These are phyloP conservation scores for Carollia perspicillata DNA, from an alignment of 2,113 vertebrate species.

Conservation along the genomic window DNA sequence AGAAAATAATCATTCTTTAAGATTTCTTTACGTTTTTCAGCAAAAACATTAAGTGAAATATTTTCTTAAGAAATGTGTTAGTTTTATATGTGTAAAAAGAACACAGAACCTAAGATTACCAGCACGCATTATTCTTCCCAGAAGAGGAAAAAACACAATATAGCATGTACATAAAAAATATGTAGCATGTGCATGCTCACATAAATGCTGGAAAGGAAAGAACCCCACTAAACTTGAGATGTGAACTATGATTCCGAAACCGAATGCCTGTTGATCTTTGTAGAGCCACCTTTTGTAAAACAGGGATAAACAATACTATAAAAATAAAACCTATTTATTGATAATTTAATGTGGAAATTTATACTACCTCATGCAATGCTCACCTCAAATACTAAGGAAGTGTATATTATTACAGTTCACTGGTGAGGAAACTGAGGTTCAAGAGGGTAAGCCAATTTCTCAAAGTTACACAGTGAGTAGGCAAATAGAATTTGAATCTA, in stretches of 20 bases:
- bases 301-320: not conserved
- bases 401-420: not conserved
- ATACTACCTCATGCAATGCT: not conserved
- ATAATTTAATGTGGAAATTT: not conserved
- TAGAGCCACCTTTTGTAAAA: not conserved
- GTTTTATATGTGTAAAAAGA: not conserved
- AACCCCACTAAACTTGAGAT: not conserved
- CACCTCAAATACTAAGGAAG: not conserved
- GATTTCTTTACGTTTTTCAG: not conserved
- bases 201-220: not conserved
- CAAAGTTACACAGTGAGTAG: not conserved
- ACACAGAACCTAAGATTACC: not conserved
- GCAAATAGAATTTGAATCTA: not conserved
- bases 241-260: not conserved
- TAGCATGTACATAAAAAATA: not conserved
- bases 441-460: not conserved
- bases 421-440: not conserved
- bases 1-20: not conserved
- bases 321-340: not conserved
- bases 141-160: not conserved
- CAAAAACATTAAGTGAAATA: not conserved
- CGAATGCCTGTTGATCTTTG: not conserved
- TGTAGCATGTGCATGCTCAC: too few relatives aligned
- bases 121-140: not conserved
- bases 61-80: not conserved